Evolutionary conservation across 2,888 invertebrate species (phyloP).

Genomic region (Drosophila limbata): DNA sequence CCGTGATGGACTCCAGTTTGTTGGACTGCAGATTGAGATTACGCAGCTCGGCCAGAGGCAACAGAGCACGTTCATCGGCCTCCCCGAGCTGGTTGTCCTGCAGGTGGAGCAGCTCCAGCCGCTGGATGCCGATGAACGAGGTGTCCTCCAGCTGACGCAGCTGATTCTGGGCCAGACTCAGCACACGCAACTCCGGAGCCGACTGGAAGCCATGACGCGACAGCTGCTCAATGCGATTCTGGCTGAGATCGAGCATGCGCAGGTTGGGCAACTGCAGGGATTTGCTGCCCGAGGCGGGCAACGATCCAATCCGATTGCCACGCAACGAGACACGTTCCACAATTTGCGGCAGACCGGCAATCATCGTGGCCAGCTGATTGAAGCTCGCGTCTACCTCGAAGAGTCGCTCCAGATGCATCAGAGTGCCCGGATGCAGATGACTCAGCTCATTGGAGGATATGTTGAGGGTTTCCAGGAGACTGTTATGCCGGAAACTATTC

Average conservation of each 20-base stretch:
- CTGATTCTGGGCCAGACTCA: slow-evolving; percentile 91
- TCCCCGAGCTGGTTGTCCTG: slow-evolving; percentile 90
- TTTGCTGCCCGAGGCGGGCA: slow-evolving; percentile 89
- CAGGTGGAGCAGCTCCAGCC: slow-evolving; percentile 91
- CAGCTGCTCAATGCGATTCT: slow-evolving; percentile 90
- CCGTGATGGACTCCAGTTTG: slow-evolving; percentile 89
- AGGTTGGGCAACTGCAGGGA: slow-evolving; percentile 90
- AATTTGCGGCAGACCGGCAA: slow-evolving; percentile 92
- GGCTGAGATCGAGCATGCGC: slow-evolving; percentile 90
- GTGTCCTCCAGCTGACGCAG: slow-evolving; percentile 89
- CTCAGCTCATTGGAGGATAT: slow-evolving; percentile 91
- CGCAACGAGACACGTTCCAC: slow-evolving; percentile 91
- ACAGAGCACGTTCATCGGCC: slow-evolving; percentile 89
- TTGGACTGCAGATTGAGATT: slow-evolving; percentile 92
- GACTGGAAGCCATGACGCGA: slow-evolving; percentile 88
- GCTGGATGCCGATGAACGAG: slow-evolving; percentile 89
- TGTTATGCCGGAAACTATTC: slow-evolving; percentile 90
- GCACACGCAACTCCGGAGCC: slow-evolving; percentile 88
- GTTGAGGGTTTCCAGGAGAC: slow-evolving; percentile 92
- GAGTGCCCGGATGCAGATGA: slow-evolving; percentile 91
- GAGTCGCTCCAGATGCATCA: slow-evolving; percentile 90
- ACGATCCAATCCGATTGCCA: slow-evolving; percentile 89
- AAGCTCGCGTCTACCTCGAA: slow-evolving; percentile 92
- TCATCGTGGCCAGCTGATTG: slow-evolving; percentile 90
- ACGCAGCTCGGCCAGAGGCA: slow-evolving; percentile 88